phyloP scores from a whole-genome alignment of 2,113 vertebrate genomes.

The Oenanthe oenanthe region DNA sequence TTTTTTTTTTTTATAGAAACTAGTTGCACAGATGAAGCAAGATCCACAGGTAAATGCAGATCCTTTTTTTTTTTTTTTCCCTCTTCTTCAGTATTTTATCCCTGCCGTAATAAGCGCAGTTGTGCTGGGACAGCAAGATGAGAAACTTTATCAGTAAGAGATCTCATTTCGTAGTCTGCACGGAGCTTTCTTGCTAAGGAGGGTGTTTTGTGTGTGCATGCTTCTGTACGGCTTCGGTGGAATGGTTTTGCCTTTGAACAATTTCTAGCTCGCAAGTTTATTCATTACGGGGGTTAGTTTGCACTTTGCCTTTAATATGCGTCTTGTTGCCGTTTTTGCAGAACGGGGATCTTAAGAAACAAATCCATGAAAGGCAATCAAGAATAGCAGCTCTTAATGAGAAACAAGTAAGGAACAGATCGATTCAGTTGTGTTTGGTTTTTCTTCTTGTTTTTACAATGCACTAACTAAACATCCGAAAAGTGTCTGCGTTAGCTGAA shows the following conservation, averaged over 20 bases:
- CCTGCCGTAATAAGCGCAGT: conserved; percentile 58
- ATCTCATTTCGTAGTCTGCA: conserved; percentile 73
- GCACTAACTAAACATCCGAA: conserved; percentile 70
- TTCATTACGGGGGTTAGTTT: conserved; percentile 57
- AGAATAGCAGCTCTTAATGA: conserved; percentile 85
- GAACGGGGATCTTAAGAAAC: conserved; percentile 88
- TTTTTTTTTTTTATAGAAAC: conserved; percentile 75
- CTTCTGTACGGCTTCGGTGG: conserved; percentile 52
- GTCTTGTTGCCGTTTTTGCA: conserved; percentile 75
- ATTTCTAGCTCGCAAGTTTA: conserved; percentile 66
- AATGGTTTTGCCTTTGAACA: conserved; percentile 57
- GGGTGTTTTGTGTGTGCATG: conserved; percentile 66
- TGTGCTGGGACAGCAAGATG: conserved; percentile 75
- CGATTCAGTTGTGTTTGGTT: conserved; percentile 41
- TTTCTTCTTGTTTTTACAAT: conserved; percentile 42
- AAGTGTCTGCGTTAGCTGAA: conserved; percentile 69
- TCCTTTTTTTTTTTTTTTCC: conserved; percentile 11
- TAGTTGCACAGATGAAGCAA: conserved; percentile 93
- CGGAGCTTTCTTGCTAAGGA: conserved; percentile 63
- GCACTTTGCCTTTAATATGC: conserved; percentile 64
- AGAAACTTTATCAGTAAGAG: conserved; percentile 88
- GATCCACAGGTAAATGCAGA: conserved; percentile 88
- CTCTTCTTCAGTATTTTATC: conserved; percentile 61
- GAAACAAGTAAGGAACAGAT: conserved; percentile 84
- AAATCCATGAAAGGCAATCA: conserved; percentile 83